Evolutionary conservation across 2,797 vertebrate species (phyloP), one percentile per base, ranked within the genome.

Genomic region (Sebastes matsubarae): DNA sequence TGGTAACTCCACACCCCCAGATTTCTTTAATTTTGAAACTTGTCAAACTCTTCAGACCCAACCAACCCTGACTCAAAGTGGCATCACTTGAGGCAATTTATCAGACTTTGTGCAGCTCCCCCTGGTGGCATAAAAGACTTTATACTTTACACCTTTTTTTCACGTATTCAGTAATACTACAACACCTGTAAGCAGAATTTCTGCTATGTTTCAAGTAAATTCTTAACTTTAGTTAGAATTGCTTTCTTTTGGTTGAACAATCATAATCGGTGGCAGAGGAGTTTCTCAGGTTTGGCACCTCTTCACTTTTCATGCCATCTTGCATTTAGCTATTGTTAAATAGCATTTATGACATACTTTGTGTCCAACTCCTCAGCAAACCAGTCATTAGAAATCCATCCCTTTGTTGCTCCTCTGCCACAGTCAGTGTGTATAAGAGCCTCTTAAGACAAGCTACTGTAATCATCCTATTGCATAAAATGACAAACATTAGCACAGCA

Each of bases 401-500:
- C 16, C 5, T 38, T 67, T 77, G 64, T 70, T 77, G 27, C 58
- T 57, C 11, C 59, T 54, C 27, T 75, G 68, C 55, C 32, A 38
- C 52, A 59, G 46, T 55, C 46, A 63, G 16, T 32, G 10, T 77
- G 12, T 36, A 9, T 13, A 52, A 1, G 68, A 67, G 52, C 12
- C 38, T 60, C 67, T 67, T 6, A 65, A 76, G 68, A 68, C 32
- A 66, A 38, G 27, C n/a, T 66, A 46, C n/a, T 30, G 5, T 25
- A 71, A 76, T 79, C 46, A 55, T 67, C 16, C 6, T 63, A 16
- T 55, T 69, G 12, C 58, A 69, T 54, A 34, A 64, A 76, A 13
- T 32, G 61, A 66, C 38, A 63, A 27, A 63, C 50, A 71, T 74
- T 59, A 79, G 3, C 46, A 16, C n/a, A 60, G n/a, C 12, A 79